Evolutionary conservation across 2,888 invertebrate genomes (phyloP), one percentile per base, ranked within the genome.

Genomic region (Himalopsyche japonica): DNA sequence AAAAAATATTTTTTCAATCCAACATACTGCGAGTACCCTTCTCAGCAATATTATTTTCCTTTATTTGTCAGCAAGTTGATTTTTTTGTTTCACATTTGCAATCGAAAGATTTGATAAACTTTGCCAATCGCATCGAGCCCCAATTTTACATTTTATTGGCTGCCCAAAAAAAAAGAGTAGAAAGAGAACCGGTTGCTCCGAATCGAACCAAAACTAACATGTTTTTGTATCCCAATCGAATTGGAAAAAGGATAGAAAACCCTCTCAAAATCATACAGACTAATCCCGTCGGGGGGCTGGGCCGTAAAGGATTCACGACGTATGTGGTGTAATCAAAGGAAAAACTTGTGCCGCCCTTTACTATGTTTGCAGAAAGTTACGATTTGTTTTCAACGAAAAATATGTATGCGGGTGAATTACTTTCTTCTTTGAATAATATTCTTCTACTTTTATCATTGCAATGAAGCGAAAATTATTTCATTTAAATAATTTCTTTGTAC

Each of bases 241-340:
- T 84, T 82, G 86, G 83, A 83, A 86, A 86, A 86, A 64, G 82
- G 82, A 80, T 43, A 81, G 70, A 84, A 64, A 77, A 84, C 83
- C 84, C 82, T 85, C 84, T 82, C 82, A 79, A 84, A 85, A 86
- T 86, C 86, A 85, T 83, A 84, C 79, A 84, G 86, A 82, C 84
- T 84, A 84, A 84, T 85, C 85, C 85, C 86, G 27, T 34, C 47
- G 85, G 86, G 79, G 81, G 78, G 47, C 64, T 76, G 80, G 37
- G 81, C 84, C 84, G 81, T 82, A 86, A 86, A 86, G 83, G 85
- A 86, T 86, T 86, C 85, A 82, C 82, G 84, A 85, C 86, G 85
- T 84, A 85, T 86, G 86, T 81, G 86, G 85, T 77, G 86, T 84
- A 86, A 85, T 86, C 86, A 86, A 86, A 85, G 85, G 86, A 85